Base-by-base conservation (phyloP, 2,797 vertebrate genomes). In the Pterois miles region DNA sequence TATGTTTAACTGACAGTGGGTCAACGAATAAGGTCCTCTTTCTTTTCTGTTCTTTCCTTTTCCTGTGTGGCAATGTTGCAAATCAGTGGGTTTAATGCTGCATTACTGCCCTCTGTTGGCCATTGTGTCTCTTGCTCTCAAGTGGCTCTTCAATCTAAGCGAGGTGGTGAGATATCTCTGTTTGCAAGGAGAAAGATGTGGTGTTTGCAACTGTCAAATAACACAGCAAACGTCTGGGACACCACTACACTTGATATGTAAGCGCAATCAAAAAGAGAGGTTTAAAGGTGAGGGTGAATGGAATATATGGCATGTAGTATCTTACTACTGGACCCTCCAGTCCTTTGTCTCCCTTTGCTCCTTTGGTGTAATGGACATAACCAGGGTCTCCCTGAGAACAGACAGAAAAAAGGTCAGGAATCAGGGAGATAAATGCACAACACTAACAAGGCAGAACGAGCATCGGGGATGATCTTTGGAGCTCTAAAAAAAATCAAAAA, bases 331-430 rank as follows among this genome's bases (percentile, higher is more conserved):
- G 43, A 27, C 92, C 93, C 4, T 48, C 22, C 4, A 3, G n/a
- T 70, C 93, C 92, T 86, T 1, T 54, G 25, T 86, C 82, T 75
- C 93, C 93, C 67, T 92, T 93, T 67, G 1, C 5, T 50, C 89
- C 91, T 84, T 80, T 88, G 12, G 0, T 6, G 16, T 60, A 5
- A 48, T 5, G 18, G 5, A 33, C 25, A 58, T 63, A 12, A 36
- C 73, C 87, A 38, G 65, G 50, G 2, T 88, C 82, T 74, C 94
- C 92, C 93, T 94, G 59, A 27, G 16, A 62, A 81, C 16, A 43
- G 40, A 84, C 69, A 23, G 1, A 71, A 62, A 27, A 13, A 52
- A 57, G 3, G 3, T 43, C 9, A 59, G 10, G 0, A 29, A 33
- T 46, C 1, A 57, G 2, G 59, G 7, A 22, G 18, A 59, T 20